Evolutionary conservation across 1,140 invertebrate genomes (phyloP).

Genomic region (Drosophila grimshawi): DNA sequence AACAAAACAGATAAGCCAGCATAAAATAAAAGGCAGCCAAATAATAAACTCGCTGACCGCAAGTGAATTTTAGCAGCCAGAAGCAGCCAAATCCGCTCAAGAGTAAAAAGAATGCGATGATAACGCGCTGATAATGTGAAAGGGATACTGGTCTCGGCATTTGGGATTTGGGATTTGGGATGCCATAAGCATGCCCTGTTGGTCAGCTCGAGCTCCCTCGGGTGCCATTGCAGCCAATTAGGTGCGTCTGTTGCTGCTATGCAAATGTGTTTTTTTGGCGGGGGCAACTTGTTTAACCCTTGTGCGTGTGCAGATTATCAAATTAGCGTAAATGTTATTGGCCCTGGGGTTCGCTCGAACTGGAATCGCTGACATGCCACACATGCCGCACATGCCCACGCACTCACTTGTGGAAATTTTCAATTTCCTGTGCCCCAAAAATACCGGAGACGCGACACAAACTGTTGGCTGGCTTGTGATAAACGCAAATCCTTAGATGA

Average conservation of each 20-base stretch:
- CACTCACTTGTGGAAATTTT: slow-evolving; percentile 64
- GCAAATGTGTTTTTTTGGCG: slow-evolving; percentile 62
- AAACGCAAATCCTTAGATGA: slow-evolving; percentile 75
- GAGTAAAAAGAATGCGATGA: slow-evolving; percentile 78
- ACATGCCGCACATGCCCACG: slow-evolving; percentile 31
- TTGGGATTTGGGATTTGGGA: not conserved
- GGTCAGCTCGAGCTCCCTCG: slow-evolving; percentile 64
- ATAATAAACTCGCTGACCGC: slow-evolving; percentile 83
- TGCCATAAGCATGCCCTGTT: slow-evolving; percentile 10
- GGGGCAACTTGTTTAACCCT: slow-evolving; percentile 36
- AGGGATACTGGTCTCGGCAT: slow-evolving; percentile 25
- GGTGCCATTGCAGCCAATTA: slow-evolving; percentile 84
- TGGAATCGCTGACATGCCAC: slow-evolving; percentile 56
- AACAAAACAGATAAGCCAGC: slow-evolving; percentile 60
- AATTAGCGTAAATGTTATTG: slow-evolving; percentile 83
- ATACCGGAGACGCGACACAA: slow-evolving; percentile 25
- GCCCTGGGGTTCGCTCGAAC: slow-evolving; percentile 56
- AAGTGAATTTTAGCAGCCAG: slow-evolving; percentile 33
- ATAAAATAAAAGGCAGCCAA: slow-evolving; percentile 69
- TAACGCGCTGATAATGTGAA: slow-evolving; percentile 80
- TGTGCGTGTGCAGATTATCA: slow-evolving; percentile 83
- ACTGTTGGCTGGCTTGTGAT: slow-evolving; percentile 44
- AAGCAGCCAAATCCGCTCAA: slow-evolving; percentile 27
- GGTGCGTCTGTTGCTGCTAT: slow-evolving; percentile 71
- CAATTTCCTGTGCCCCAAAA: slow-evolving; percentile 70